Base-by-base conservation (phyloP, 2,797 vertebrate genomes). In the Myripristis murdjan region DNA sequence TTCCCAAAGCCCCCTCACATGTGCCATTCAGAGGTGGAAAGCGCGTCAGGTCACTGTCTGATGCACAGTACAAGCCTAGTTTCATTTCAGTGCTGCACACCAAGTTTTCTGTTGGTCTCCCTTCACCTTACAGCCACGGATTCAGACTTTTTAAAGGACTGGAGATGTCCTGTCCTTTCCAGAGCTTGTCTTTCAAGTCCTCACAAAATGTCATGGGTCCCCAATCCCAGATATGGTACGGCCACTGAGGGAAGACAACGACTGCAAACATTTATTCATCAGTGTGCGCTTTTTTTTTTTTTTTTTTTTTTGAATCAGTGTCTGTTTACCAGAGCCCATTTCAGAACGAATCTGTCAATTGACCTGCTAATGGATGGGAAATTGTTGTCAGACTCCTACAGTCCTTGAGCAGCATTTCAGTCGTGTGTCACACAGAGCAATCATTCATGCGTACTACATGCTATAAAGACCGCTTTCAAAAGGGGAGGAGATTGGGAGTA, bases 381-480 rank as follows among this genome's bases (percentile, higher is more conserved):
- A 37, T 37, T 8, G 9, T 37, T 43, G 59, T 73, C 1, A 56
- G 5, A 58, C 44, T 51, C 28, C 2, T 52, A 59, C 28, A 56
- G 9, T 37, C 35, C 9, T 37, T 37, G 35, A 37, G 35, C 35
- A 10, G 12, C 35, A 37, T 37, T 37, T 37, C 35, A 37, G 12
- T 14, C n/a, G 55, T 46, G 22, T 55, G 18, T 69, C 52, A 16
- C 16, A 54, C 24, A 43, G 5, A 33, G 5, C 20, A 39, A 28
- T 44, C 8, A 6, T 33, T 35, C 28, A 59, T 73, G 12, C 31
- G 73, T 26, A 55, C 28, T 31, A 23, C 33, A 10, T n/a, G 22
- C 53, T 60, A 18, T 16, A 60, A 72, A 59, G 56, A 26, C 11
- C 53, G 23, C 31, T 54, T 70, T 75, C 20, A 69, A 9, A 8